phyloP scores from a whole-genome alignment of 2,797 vertebrate genomes.

The Argyrosomus regius region DNA sequence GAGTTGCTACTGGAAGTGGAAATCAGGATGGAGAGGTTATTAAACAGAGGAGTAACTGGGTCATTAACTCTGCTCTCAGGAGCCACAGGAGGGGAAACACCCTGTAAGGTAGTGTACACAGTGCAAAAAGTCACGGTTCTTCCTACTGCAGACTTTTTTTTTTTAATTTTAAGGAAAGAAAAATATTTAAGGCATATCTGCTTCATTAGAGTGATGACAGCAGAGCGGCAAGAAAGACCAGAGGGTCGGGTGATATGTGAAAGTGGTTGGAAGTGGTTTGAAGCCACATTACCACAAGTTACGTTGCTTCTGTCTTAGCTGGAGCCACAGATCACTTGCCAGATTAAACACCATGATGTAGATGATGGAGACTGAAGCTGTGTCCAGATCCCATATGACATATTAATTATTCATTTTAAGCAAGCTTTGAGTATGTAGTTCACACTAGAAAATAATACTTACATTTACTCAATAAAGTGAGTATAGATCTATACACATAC shows the following conservation, averaged over 20 bases:
- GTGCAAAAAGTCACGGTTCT: constrained; percentile 35
- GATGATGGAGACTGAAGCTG: background rate
- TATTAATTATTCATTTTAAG: background rate
- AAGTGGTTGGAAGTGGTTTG: constrained; percentile 38
- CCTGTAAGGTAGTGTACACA: constrained; percentile 23
- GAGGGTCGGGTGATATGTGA: constrained; percentile 22
- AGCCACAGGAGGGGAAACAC: constrained; percentile 48
- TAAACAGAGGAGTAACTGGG: constrained; percentile 58
- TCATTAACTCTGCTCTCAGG: constrained; percentile 57
- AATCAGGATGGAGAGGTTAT: constrained; percentile 54
- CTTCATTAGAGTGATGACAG: constrained; percentile 49
- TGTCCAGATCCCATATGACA: background rate
- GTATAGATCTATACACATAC: background rate
- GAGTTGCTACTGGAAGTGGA: constrained; percentile 51
- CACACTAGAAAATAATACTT: background rate
- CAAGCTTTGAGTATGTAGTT: background rate
- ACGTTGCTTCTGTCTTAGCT: constrained; percentile 10
- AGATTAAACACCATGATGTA: constrained; percentile 12
- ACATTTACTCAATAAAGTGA: background rate
- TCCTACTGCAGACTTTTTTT: background rate
- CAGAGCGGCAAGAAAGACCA: background rate
- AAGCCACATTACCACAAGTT: constrained; percentile 49
- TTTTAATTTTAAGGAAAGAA: background rate
- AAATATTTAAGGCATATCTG: constrained; percentile 29
- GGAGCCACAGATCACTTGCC: constrained; percentile 22